Evolutionary conservation across 2,797 vertebrate species (phyloP), one percentile per base, ranked within the genome.

Genomic region (Odontamblyopus lacepedii): DNA sequence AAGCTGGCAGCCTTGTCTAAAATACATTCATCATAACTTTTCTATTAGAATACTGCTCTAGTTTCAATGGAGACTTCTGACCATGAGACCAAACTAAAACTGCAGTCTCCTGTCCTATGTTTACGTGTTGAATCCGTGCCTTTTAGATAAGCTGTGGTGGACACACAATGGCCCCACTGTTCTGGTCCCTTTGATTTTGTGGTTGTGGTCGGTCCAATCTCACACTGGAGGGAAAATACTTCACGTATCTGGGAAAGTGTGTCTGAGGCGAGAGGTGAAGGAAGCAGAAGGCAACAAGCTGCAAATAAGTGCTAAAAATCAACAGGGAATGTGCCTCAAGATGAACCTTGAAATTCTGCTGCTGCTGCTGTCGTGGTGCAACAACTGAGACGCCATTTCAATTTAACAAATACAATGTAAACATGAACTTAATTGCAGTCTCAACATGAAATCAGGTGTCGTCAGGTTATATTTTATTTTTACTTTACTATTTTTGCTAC

Each of bases 151-250:
- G 75, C 77, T 19, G 67, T 69, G 67, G 69, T 66, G 70, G 65
- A 69, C 69, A 69, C 76, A 86, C 85, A 88, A 79, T 79, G 70
- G 69, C 26, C 63, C 75, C 5, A 67, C 77, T 79, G 78, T 86
- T 83, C 72, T 55, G 73, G 68, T 67, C 71, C 26, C 63, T 82
- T 75, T 85, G 63, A 70, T 79, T 75, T 87, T 67, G 18, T 29
- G 29, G 63, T 66, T 76, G 67, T 72, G 29, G 72, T 67, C 5
- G 67, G 27, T 72, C 75, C 79, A 79, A 78, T 72, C 76, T 80
- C 79, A 80, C 67, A 73, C 69, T 83, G 2, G 74, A 72, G 59
- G 72, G 77, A 78, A 84, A 84, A 76, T 60, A 72, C 53, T 53
- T 74, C 23, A 8, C 57, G 67, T 78, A 35, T 79, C 77, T 71